Evolutionary conservation across 2,888 invertebrate species (phyloP), one percentile per base, ranked within the genome.

Genomic region (Agrilus mali): DNA sequence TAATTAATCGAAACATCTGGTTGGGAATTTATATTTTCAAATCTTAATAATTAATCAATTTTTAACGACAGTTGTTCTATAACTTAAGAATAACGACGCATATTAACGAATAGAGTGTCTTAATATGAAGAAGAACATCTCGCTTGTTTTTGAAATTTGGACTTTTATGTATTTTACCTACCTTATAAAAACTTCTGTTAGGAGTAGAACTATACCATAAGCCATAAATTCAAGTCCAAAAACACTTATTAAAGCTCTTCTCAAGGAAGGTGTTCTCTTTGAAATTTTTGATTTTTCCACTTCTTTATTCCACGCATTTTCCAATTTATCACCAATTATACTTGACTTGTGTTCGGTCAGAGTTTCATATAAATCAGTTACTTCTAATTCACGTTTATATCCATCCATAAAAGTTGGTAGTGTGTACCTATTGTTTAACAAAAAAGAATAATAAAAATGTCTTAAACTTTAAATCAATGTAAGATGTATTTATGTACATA

Each of bases 371-470:
- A 86, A 65, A 61, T 86, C 85, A 8, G 68, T 60, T 40, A 78
- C 72, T 57, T 77, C 76, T 40, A 85, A 71, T 53, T 83, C 82
- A 36, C 76, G 70, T 47, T 69, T 76, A 55, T 75, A 77, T 14
- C 85, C 85, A 47, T 75, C 68, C 60, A 76, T 74, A 56, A 85
- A 83, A 2, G 77, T 76, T 52, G 79, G 78, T 43, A 81, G 61
- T 1, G 82, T 74, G 76, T 82, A 85, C 58, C 84, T 85, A 63
- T 27, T 27, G 27, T 27, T 27, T 27, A 10, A 27, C 8, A 27
- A 3, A 10, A 10, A 27, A 27, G 10, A 27, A 10, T 22, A 4
- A 27, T 27, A 27, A 6, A 20, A 20, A 4, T 20, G 6, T 20
- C n/a, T n/a, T n/a, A n/a, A n/a, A n/a, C n/a, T n/a, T n/a, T n/a